phyloP scores from a whole-genome alignment of 2,113 vertebrate genomes.

The Heptranchias perlo region DNA sequence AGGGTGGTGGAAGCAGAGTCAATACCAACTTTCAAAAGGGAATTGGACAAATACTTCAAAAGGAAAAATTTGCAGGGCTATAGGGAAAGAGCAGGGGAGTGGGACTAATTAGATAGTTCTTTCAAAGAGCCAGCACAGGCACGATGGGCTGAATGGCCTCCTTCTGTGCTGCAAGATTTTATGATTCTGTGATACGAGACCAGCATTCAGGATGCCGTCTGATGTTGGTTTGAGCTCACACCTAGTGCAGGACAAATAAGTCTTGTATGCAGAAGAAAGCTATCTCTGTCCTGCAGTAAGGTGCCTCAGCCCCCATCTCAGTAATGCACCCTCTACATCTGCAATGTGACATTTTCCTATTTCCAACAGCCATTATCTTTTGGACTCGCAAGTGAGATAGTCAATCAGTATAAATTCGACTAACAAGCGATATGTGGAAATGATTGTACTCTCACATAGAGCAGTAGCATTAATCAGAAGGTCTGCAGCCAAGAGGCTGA shows the following conservation, averaged over 20 bases:
- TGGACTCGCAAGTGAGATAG: not conserved
- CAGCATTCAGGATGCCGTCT: not conserved
- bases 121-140: too few species aligned
- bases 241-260: not conserved
- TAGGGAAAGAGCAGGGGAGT: too few species aligned
- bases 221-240: not conserved
- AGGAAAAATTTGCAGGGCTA: too few species aligned
- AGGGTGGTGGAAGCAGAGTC: too few species aligned
- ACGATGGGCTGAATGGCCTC: not conserved
- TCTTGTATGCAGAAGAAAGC: not conserved
- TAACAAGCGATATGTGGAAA: not conserved
- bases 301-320: not conserved
- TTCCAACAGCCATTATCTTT: not conserved
- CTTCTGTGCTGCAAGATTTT: not conserved
- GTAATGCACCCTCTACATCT: too few species aligned
- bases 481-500: not conserved
- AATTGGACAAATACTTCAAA: too few species aligned
- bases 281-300: not conserved
- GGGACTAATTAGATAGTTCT: too few species aligned
- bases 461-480: not conserved
- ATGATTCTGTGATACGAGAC: too few species aligned
- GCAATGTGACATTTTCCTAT: not conserved
- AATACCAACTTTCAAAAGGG: too few species aligned
- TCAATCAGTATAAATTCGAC: not conserved
- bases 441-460: not conserved